Evolutionary conservation across 2,113 vertebrate genomes (phyloP), one percentile per base, ranked within the genome.

Genomic region (Saimiri boliviensis): DNA sequence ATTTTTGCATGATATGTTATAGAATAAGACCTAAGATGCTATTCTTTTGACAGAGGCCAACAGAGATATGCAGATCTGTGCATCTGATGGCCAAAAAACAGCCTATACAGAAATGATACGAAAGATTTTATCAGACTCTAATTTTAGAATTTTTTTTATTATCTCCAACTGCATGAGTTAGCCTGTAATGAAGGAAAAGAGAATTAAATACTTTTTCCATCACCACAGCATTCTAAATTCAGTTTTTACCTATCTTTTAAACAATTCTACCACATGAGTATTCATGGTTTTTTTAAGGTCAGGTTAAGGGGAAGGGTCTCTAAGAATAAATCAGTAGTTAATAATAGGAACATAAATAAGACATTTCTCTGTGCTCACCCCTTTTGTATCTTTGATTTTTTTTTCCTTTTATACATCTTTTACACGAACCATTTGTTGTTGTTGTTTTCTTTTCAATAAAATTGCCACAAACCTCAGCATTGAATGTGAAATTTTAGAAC

Each of bases 1-100:
- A 82, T 86, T 95, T 94, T 95, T 86, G 42, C 30, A 82, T 76
- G 20, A 63, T 91, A 54, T 76, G 25, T 94, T 84, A 89, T 23
- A 20, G 70, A 92, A 96, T 42, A 96, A 96, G 71, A 94, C 45
- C 96, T 80, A 79, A 83, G 85, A 94, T 93, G 88, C 25, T 88
- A 21, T 86, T 86, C 49, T 85, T 94, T 6, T 76, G 68, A 85
- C 47, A 84, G 83, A 94, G 56, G 32, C 80, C 76, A 90, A 56
- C 66, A 94, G 92, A 87, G n/a, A 90, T 79, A 80, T 7, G 13
- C 80, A 96, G 81, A 84, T 77, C 35, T 93, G 12, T 52, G 47
- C 58, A 85, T 86, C 14, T 74, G 42, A 93, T 25, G 27, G n/a
- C 25, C 52, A 74, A 70, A 17, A 71, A 90, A 89, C 35, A 96